Conservation (phyloP, 2,888 invertebrate genomes). For the Coenonympha glycerion region DNA sequence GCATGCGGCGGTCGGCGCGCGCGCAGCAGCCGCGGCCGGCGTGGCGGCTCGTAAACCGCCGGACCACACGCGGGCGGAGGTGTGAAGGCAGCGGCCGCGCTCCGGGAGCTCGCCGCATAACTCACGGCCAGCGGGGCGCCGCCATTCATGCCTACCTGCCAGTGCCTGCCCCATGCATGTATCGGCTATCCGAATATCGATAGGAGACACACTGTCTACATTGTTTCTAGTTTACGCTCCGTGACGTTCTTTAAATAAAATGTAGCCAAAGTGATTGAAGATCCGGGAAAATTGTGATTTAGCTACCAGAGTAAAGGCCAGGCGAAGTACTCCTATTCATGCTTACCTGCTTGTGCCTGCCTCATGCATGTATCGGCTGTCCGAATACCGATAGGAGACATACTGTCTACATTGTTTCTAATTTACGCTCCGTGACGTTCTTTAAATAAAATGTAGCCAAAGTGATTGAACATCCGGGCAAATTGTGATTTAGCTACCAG, state of each 20-base stretch:
- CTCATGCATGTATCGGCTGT: slow-evolving; percentile 43
- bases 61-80: slow-evolving; percentile 76
- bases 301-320: no score
- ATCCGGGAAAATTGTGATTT: no score
- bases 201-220: slow-evolving; percentile 64
- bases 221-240: slow-evolving; percentile 15
- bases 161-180: slow-evolving; percentile 41
- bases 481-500: no score
- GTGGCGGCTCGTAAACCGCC: slow-evolving; percentile 63
- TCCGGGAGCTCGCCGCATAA: slow-evolving; percentile 69
- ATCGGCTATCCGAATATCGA: slow-evolving; percentile 34
- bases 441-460: not conserved
- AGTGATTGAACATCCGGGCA: no score
- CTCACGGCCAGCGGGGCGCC: slow-evolving; percentile 74
- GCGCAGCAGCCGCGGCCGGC: slow-evolving; percentile 51
- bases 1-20: slow-evolving; percentile 33
- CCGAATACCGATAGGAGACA: slow-evolving; percentile 47
- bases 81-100: slow-evolving; percentile 70
- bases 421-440: not conserved
- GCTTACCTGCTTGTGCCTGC: no score
- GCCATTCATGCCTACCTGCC: slow-evolving; percentile 70
- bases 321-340: no score
- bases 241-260: not conserved
- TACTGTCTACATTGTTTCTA: slow-evolving; percentile 47
- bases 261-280: no score